Evolutionary conservation across 1,140 invertebrate species (phyloP).

Genomic region (Drosophila novamexicana): DNA sequence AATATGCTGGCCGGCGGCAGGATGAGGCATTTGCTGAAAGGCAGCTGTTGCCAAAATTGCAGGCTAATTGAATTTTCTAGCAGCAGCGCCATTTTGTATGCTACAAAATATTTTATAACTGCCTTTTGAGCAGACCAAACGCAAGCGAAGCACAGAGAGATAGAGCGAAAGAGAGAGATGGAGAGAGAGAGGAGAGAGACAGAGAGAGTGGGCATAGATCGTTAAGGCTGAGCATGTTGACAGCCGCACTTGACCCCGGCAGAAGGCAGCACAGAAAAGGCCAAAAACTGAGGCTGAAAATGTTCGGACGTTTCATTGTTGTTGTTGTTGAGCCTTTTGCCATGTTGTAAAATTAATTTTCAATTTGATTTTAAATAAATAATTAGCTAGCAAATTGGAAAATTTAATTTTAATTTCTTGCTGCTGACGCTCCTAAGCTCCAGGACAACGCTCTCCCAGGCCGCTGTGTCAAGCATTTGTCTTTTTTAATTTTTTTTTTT

Average conservation of each 20-base stretch:
- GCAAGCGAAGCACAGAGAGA: conserved; percentile 10
- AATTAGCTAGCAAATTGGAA: conserved; percentile 84
- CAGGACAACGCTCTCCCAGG: neutral
- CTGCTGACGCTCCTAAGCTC: conserved; percentile 28
- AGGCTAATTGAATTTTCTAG: conserved; percentile 77
- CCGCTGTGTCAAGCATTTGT: conserved; percentile 50
- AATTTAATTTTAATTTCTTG: conserved; percentile 83
- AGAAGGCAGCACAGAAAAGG: conserved; percentile 23
- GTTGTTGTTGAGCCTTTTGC: conserved; percentile 32
- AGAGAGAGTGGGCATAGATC: neutral
- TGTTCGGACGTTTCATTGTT: conserved; percentile 28
- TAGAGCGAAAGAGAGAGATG: conserved; percentile 4
- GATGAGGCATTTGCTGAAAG: conserved; percentile 61
- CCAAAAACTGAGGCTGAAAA: conserved; percentile 26
- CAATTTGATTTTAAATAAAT: conserved; percentile 84
- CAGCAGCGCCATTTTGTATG: conserved; percentile 78
- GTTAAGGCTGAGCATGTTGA: conserved; percentile 46
- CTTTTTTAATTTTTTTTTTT: conserved; percentile 20
- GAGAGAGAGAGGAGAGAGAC: neutral
- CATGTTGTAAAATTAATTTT: conserved; percentile 84
- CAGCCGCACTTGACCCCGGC: conserved; percentile 71
- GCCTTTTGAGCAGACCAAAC: conserved; percentile 50
- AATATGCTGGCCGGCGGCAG: neutral
- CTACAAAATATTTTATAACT: conserved; percentile 78
- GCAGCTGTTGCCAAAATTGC: conserved; percentile 77